phyloP scores from a whole-genome alignment of 2,113 vertebrate genomes.

The Prunella fulvescens region DNA sequence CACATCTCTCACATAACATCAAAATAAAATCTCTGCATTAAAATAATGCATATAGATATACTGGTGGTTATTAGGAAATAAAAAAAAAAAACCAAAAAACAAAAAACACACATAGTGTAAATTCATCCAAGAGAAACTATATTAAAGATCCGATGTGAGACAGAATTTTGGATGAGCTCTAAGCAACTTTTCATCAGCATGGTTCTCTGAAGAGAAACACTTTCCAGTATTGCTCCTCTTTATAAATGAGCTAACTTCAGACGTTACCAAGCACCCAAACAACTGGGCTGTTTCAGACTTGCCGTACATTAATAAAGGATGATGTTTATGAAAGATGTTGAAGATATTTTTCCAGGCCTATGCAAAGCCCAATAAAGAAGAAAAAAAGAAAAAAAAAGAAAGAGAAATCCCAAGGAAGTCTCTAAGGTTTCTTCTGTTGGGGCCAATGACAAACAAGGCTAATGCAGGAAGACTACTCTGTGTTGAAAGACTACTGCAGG shows the following conservation, averaged over 20 bases:
- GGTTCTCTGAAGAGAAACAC: slow-evolving; percentile 60
- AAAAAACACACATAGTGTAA: not conserved
- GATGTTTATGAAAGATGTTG: slow-evolving; percentile 42
- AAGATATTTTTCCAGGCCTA: slow-evolving; percentile 23
- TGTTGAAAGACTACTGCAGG: not conserved
- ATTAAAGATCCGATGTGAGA: slow-evolving; percentile 54
- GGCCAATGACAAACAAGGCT: not conserved
- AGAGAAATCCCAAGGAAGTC: not conserved
- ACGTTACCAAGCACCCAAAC: slow-evolving; percentile 56
- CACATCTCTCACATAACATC: slow-evolving; percentile 10
- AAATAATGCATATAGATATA: slow-evolving; percentile 33
- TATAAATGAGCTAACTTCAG: slow-evolving; percentile 51
- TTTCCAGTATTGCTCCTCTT: slow-evolving; percentile 60
- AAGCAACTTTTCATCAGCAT: slow-evolving; percentile 66
- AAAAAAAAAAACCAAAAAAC: not conserved
- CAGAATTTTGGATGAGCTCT: slow-evolving; percentile 61
- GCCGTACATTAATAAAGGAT: slow-evolving; percentile 53
- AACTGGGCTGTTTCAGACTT: slow-evolving; percentile 32
- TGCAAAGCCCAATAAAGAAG: not conserved
- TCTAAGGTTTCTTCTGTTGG: not conserved
- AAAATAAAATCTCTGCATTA: not conserved
- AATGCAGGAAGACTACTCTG: not conserved
- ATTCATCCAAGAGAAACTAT: slow-evolving; percentile 68
- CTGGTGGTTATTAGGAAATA: not conserved
- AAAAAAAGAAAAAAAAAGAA: not conserved